Evolutionary conservation across 2,113 vertebrate species (phyloP), one percentile per base, ranked within the genome.

Genomic region (Nansenia antarctica): DNA sequence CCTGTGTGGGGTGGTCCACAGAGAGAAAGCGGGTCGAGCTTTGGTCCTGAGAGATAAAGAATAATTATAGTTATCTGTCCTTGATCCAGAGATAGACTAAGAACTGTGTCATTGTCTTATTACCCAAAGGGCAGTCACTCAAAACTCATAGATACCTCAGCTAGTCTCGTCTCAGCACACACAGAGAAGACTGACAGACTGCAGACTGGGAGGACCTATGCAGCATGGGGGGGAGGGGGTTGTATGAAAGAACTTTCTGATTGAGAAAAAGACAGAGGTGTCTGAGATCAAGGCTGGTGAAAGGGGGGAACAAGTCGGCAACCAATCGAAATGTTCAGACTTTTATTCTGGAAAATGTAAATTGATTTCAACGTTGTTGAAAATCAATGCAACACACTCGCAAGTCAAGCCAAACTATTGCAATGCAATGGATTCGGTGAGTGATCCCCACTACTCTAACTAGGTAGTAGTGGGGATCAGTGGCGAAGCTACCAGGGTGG

Each of bases 61-160:
- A 80, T 88, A 91, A 92, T 93, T 92, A 92, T 90, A 91, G 90
- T 85, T 78, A 76, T 84, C 82, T 83, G 92, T 90, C 92, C 92
- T 92, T 79, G 77, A 92, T 92, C 88, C 91, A 91, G 86, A 92
- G 91, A 93, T 92, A 92, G 91, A 90, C 81, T 49, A 70, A 75
- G 84, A 93, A 91, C 90, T 91, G 88, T 92, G 92, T 92, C 92
- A 90, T 88, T 87, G 84, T 88, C 81, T 86, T 74, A 90, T 89
- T 89, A 84, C 84, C 89, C 85, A 80, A 69, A 86, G 88, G 84
- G 80, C 68, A 57, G 78, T 76, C 71, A 12, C 35, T 45, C 72
- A 80, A 81, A n/a, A 84, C 74, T 82, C 74, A 83, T 74, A 83
- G 75, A 77, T 82, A 78, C 79, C 85, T 85, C 47, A 59, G 67